Evolutionary conservation across 1,140 invertebrate species (phyloP), one percentile per base, ranked within the genome.

Genomic region (Dendrolimus punctatus): DNA sequence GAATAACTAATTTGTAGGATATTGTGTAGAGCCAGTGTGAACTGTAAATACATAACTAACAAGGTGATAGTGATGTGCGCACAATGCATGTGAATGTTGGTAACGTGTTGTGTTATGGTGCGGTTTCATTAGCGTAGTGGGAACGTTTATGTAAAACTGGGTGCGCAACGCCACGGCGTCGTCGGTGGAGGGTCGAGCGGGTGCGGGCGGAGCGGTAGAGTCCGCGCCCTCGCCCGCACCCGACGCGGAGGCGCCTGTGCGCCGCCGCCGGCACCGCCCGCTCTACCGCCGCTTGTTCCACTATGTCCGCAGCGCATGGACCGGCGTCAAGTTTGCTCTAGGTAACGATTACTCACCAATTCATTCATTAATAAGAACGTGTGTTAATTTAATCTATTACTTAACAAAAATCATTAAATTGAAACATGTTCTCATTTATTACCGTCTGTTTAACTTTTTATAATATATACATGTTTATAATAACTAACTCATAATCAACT

Each of bases 281-380:
- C 88, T 94, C 43, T 93, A 93, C 85, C 85, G 92, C 58, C 88
- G 94, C 52, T 87, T 95, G 64, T 91, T 94, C 76, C 92, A 91
- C 80, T 94, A 94, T 87, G 89, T 94, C 43, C 90, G 92, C 64
- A 90, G 93, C 71, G 93, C 94, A 8, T 95, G 94, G 94, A 95
- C 93, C 40, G 94, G 93, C 64, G 93, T 94, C 73, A 94, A 94
- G 73, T 94, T 93, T 74, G 93, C 93, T 44, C 81, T 94, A 90
- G 93, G 94, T 95, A 91, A 88, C 64, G 55, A 56, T 60, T 49
- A 46, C 40, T 5, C 9, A 40, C 8, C 45, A 37, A 44, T 41
- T 37, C 2, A 23, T 23, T 23, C 23, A 23, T 23, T 23, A 23
- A 23, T 23, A 23, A 23, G 23, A 23, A 23, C 23, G 3, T 23